These are phyloP conservation scores for Limnephilus rhombicus DNA, from an alignment of 2,888 invertebrate genomes.

Conservation along the genomic window DNA sequence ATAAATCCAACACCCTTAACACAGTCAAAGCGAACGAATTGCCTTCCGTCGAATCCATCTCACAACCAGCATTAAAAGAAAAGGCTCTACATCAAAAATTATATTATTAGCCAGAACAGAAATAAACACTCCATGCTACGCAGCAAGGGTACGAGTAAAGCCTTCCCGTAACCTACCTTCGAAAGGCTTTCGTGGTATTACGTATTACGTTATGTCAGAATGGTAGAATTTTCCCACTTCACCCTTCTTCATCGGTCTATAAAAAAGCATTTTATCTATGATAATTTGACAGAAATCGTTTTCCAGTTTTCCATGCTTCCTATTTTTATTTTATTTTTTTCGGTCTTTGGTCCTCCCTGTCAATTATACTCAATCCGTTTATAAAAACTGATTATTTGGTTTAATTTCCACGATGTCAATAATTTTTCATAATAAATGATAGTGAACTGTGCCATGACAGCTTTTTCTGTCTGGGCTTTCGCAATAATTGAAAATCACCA, in stretches of 20 bases:
- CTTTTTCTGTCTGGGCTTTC: too few relatives aligned
- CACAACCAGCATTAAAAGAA: not conserved
- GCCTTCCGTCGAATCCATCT: not conserved
- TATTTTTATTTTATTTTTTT: not conserved
- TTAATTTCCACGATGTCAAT: too few relatives aligned
- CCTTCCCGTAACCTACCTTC: not conserved
- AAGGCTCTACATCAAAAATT: not conserved
- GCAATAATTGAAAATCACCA: too few relatives aligned
- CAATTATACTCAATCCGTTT: not conserved
- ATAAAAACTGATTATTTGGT: not conserved
- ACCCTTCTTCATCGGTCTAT: not conserved
- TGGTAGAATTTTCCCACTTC: not conserved
- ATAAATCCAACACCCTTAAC: not conserved
- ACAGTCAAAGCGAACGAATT: not conserved
- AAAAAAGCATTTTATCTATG: not conserved
- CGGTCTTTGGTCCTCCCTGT: not conserved
- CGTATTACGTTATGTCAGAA: not conserved
- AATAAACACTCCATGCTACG: not conserved
- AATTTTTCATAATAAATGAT: too few relatives aligned
- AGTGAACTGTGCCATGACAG: too few relatives aligned
- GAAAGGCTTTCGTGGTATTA: not conserved
- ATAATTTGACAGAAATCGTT: not conserved
- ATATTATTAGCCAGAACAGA: not conserved
- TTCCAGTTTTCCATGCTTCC: not conserved
- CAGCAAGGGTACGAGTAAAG: not conserved